A percentile compares a stretch with the other conserved stretches of the same genome.
Conservation (phyloP, 2,888 invertebrate species). For the Lingula anatina region DNA sequence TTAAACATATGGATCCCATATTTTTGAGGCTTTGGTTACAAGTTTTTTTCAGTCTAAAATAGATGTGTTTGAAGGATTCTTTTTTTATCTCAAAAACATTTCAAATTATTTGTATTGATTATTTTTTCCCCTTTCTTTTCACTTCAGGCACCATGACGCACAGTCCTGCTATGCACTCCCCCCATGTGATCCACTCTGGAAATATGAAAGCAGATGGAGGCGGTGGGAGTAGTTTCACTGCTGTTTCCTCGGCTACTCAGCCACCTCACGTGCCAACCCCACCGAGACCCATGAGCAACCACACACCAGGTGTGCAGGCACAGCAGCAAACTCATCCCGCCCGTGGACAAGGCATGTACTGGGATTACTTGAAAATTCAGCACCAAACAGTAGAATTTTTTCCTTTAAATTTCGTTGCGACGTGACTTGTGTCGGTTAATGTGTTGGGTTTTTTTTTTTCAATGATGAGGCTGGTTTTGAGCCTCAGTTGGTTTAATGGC, state of each 20-base stretch:
- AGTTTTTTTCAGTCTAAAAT: too few species aligned
- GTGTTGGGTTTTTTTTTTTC: not conserved
- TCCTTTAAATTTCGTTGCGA: not conserved
- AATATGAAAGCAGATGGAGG: slow-evolving; percentile 22
- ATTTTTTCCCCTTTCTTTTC: not conserved
- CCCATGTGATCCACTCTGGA: slow-evolving; percentile 45
- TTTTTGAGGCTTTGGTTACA: too few species aligned
- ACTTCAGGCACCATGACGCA: slow-evolving; percentile 5
- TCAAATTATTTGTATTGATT: too few species aligned
- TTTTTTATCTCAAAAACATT: too few species aligned
- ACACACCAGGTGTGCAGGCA: slow-evolving; percentile 28
- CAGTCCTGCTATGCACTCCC: slow-evolving; percentile 45
- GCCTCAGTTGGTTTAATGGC: not conserved
- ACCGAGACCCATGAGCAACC: slow-evolving; percentile 41
- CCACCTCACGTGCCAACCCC: slow-evolving; percentile 33
- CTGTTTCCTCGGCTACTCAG: slow-evolving; percentile 14
- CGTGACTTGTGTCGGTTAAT: not conserved
- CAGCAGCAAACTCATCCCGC: slow-evolving; percentile 15
- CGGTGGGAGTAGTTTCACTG: slow-evolving; percentile 20
- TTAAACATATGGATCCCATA: too few species aligned
- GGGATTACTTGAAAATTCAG: too few species aligned
- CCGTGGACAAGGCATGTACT: too few species aligned
- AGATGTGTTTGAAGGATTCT: too few species aligned
- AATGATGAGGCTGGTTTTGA: not conserved
- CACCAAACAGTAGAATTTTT: too few species aligned